Percentiles rank a stretch among this genome's conserved stretches.
phyloP scores from a whole-genome alignment of 2,113 vertebrate species.

The Halcyon senegalensis region DNA sequence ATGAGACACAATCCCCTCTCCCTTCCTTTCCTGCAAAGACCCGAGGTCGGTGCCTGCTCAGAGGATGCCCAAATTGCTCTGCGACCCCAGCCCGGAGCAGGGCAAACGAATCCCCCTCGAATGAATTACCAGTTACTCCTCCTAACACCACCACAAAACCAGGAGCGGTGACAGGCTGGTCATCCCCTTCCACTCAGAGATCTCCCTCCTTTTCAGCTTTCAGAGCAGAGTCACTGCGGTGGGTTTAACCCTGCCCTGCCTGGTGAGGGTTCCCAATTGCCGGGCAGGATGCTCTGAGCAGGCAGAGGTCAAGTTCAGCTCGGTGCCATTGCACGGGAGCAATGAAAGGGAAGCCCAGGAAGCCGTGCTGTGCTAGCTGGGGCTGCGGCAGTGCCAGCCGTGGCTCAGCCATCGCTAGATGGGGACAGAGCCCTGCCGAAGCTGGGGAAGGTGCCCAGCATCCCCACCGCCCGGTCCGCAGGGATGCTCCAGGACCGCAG shows the following conservation, averaged over 20 bases:
- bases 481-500: background rate
- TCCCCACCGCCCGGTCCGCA: rapidly evolving
- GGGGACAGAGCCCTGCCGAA: slow-evolving; percentile 32
- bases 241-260: background rate
- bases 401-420: slow-evolving; percentile 41
- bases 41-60: rapidly evolving
- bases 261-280: background rate
- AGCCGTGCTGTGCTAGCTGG: background rate
- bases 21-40: background rate
- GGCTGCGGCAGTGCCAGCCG: background rate
- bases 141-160: background rate
- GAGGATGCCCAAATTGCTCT: background rate
- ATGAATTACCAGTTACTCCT: background rate
- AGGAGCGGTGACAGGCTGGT: background rate
- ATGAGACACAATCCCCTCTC: background rate
- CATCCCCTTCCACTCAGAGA: background rate
- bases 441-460: background rate
- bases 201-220: background rate
- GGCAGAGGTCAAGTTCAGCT: background rate
- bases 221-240: background rate
- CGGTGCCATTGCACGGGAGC: rapidly evolving
- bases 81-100: background rate
- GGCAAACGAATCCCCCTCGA: background rate
- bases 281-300: background rate
- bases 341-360: background rate